Base-by-base conservation (phyloP, 2,113 vertebrate species). In the Heterotis niloticus region DNA sequence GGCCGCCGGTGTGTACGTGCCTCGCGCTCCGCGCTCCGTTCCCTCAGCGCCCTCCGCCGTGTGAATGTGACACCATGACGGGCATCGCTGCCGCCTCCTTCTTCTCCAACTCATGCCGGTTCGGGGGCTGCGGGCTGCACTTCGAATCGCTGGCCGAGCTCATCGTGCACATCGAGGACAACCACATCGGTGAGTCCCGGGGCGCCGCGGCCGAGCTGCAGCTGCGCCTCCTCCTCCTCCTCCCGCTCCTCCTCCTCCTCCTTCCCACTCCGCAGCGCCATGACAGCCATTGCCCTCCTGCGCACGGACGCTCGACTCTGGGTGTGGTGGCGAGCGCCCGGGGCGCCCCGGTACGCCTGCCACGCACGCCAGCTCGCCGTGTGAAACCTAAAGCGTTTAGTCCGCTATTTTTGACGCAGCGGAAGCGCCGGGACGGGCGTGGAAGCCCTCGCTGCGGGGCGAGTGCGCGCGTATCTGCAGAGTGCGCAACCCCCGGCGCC, bases 21-120 rank as follows among this genome's bases (percentile, higher is more conserved):
- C 11, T 23, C 16, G 74, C 26, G 82, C 70, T n/a, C 24, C 16
- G 74, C 59, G 82, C 73, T 77, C 82, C 79, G 56, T 80, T 81
- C 80, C 88, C 86, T 13, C 82, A 60, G 84, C 79, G 82, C 76
- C 70, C 77, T 81, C 87, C 72, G 69, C 85, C 90, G 82, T 87
- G 87, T 92, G 89, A 85, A 95, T 96, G 94, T 92, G 92, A 88
- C 90, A 96, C 92, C 94, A 98, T 96, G 96, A 96, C 95, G 91
- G 94, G 93, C 92, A 96, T 97, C 92, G 96, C 96, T 88, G 96
- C 96, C 87, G 95, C 95, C 91, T 98, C 96, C 90, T 97, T 98
- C 91, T 98, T 98, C 88, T 97, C 96, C 91, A 98, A 98, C 89
- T 91, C 91, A 82, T 98, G 96, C 92, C 93, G 93, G 74, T 98